Conservation (phyloP, 2,113 vertebrate genomes). For the Triplophysa tibetana region DNA sequence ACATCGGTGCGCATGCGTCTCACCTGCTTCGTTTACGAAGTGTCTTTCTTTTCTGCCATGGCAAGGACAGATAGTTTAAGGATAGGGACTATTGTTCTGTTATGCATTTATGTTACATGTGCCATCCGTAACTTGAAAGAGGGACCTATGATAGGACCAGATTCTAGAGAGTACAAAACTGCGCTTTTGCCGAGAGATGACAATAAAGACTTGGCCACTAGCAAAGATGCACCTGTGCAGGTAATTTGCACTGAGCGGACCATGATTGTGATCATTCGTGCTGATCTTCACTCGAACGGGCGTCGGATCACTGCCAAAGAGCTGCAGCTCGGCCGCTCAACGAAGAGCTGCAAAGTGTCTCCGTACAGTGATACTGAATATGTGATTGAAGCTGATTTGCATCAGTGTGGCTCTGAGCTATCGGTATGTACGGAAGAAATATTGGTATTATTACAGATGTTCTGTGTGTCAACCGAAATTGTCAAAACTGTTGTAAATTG, state of each 20-base stretch:
- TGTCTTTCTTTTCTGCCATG: neutral
- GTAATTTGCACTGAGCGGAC: conserved; percentile 31
- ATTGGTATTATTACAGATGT: neutral
- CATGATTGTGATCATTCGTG: conserved; percentile 33
- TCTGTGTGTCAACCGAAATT: neutral
- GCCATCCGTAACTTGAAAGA: conserved; percentile 22
- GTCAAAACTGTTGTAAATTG: neutral
- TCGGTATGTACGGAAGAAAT: neutral
- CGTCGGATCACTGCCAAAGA: conserved; percentile 24
- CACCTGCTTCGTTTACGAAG: neutral
- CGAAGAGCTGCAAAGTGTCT: conserved; percentile 2
- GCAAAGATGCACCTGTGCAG: conserved; percentile 6
- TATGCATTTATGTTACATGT: neutral
- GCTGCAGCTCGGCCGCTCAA: conserved; percentile 16
- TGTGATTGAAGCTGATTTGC: conserved; percentile 30
- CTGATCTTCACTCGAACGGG: conserved; percentile 21
- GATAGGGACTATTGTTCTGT: neutral
- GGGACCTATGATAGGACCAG: conserved; percentile 9
- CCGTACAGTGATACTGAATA: neutral
- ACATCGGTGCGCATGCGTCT: neutral
- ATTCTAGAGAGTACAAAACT: conserved; percentile 14
- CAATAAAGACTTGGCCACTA: neutral
- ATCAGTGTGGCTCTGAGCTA: conserved; percentile 25
- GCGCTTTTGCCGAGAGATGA: neutral
- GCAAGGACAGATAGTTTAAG: neutral